A percentile compares a stretch with the other conserved stretches of the same genome.
Evolutionary conservation across 2,888 invertebrate genomes (phyloP).

Genomic region (Sesia bembeciformis): DNA sequence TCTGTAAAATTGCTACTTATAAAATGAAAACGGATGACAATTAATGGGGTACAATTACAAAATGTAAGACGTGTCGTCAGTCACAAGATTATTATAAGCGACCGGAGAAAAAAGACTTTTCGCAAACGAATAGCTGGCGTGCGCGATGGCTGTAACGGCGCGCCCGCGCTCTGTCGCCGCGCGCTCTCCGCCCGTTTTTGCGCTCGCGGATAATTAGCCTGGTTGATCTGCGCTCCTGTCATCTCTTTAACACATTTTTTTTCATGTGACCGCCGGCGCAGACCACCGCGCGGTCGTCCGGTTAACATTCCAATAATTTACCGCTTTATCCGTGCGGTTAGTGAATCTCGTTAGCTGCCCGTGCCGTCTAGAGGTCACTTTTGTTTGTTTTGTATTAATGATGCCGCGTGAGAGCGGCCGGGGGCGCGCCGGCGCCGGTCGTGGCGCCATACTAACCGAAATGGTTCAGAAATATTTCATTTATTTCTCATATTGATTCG

Average conservation of each 20-base stretch:
- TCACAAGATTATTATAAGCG: slow-evolving; percentile 39
- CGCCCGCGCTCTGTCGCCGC: slow-evolving; percentile 30
- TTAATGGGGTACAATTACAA: background rate
- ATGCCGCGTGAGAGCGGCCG: slow-evolving; percentile 57
- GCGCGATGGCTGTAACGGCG: slow-evolving; percentile 45
- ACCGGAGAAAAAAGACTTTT: slow-evolving; percentile 37
- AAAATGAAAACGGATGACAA: background rate
- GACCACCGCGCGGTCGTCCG: slow-evolving; percentile 46
- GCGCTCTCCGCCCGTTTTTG: slow-evolving; percentile 31
- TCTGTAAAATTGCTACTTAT: no score
- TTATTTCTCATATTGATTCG: slow-evolving; percentile 50
- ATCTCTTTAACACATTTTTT: slow-evolving; percentile 65
- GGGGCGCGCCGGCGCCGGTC: slow-evolving; percentile 65
- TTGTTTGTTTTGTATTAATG: slow-evolving; percentile 73
- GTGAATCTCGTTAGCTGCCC: slow-evolving; percentile 70
- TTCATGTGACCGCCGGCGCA: slow-evolving; percentile 38
- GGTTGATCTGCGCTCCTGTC: slow-evolving; percentile 62
- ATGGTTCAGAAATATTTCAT: slow-evolving; percentile 66
- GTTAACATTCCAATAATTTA: slow-evolving; percentile 67
- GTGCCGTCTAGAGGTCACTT: slow-evolving; percentile 66
- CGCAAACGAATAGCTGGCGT: slow-evolving; percentile 46
- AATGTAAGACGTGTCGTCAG: slow-evolving; percentile 27
- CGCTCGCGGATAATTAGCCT: slow-evolving; percentile 50
- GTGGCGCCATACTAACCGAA: slow-evolving; percentile 60
- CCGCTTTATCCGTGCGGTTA: slow-evolving; percentile 67